Evolutionary conservation across 2,113 vertebrate species (phyloP).

Genomic region (Coryphaenoides rupestris): DNA sequence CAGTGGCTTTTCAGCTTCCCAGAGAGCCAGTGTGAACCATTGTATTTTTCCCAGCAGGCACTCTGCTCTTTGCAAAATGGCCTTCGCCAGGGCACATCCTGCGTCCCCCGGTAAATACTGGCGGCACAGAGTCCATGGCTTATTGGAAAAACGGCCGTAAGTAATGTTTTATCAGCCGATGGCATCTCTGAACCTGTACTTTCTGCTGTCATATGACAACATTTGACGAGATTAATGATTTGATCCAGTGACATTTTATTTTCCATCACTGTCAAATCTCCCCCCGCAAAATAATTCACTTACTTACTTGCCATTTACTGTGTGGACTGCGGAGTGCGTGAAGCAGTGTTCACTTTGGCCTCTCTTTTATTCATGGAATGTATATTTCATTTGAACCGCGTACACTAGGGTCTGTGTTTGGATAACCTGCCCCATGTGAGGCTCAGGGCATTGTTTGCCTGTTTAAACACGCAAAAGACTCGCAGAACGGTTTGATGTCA

Average conservation of each 20-base stretch:
- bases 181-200: constrained; percentile 70
- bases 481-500: constrained; percentile 1
- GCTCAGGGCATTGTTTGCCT: constrained; percentile 22
- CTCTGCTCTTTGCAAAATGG: constrained; percentile 71
- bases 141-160: constrained; percentile 76
- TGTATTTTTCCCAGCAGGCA: constrained; percentile 81
- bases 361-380: constrained; percentile 48
- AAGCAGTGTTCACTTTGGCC: constrained; percentile 33
- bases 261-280: constrained; percentile 55
- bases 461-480: constrained; percentile 26
- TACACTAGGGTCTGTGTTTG: constrained; percentile 18
- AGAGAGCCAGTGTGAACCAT: constrained; percentile 75
- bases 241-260: constrained; percentile 70
- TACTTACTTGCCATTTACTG: constrained; percentile 66
- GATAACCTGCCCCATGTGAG: not conserved
- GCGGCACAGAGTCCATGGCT: constrained; percentile 65
- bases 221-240: constrained; percentile 69
- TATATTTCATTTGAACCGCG: constrained; percentile 36
- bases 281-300: constrained; percentile 49
- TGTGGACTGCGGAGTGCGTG: constrained; percentile 36
- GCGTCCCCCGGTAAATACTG: constrained; percentile 74
- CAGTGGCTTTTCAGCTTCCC: constrained; percentile 75
- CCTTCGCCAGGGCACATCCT: constrained; percentile 64
- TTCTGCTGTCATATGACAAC: constrained; percentile 65
- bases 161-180: constrained; percentile 72